Conservation (phyloP, 2,113 vertebrate genomes). For the Pseudopodoces humilis region DNA sequence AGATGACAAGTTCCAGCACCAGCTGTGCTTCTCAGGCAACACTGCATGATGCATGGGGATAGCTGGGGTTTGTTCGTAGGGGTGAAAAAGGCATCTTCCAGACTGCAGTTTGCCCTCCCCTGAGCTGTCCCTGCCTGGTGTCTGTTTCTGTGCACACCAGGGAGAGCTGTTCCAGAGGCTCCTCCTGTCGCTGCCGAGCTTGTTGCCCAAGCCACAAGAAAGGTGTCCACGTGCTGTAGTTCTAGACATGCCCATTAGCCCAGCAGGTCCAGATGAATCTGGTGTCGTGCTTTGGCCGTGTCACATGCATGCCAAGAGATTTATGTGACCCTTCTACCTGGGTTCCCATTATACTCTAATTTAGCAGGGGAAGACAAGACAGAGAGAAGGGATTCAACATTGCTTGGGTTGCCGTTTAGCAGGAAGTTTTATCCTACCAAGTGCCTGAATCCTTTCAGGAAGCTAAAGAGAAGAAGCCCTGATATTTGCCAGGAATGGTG, state of each 20-base stretch:
- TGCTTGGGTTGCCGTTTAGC: background rate
- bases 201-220: background rate
- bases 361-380: background rate
- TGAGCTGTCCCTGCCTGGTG: background rate
- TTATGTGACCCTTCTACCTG: background rate
- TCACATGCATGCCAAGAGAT: background rate
- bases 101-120: accelerated
- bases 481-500: background rate
- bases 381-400: background rate
- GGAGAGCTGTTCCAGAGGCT: background rate
- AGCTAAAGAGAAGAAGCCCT: background rate
- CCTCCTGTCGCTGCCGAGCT: background rate
- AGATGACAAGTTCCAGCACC: accelerated
- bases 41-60: accelerated
- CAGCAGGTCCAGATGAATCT: background rate
- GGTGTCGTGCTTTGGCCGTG: background rate
- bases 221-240: accelerated
- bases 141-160: background rate
- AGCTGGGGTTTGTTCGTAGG: accelerated
- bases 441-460: background rate
- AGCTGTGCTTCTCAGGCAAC: background rate
- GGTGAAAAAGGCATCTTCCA: background rate
- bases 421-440: background rate
- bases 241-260: background rate
- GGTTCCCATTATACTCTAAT: background rate